These are phyloP conservation scores for Corythaeola cristata DNA, from an alignment of 2,113 vertebrate genomes.

Conservation along the genomic window DNA sequence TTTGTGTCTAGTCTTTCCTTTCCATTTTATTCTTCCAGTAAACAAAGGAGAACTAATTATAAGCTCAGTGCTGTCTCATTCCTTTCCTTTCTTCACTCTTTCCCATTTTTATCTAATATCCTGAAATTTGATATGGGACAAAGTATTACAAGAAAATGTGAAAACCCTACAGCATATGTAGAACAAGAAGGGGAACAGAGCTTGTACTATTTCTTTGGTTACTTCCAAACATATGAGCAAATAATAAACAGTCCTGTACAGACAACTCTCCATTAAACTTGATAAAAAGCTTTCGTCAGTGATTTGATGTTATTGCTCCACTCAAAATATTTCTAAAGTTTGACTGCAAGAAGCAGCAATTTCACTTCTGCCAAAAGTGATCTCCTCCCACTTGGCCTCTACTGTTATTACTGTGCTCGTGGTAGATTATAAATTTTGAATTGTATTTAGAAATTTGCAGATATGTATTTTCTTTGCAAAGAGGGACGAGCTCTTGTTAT, in stretches of 20 bases:
- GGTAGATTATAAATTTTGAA: slow-evolving; percentile 41
- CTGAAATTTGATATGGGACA: background rate
- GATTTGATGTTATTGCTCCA: background rate
- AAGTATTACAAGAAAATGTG: background rate
- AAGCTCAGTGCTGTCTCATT: background rate
- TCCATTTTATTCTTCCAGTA: background rate
- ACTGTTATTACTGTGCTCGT: background rate
- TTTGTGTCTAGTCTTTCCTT: background rate
- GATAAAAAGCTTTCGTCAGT: background rate
- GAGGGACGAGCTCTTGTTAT: background rate
- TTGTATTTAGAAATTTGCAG: slow-evolving; percentile 23
- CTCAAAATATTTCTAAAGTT: background rate
- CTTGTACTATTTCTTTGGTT: background rate
- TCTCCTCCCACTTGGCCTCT: slow-evolving; percentile 17
- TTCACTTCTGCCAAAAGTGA: background rate
- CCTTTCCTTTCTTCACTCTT: background rate
- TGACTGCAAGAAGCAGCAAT: background rate
- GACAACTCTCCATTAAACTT: background rate
- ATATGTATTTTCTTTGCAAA: background rate
- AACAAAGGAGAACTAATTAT: background rate
- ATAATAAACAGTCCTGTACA: background rate
- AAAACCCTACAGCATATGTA: background rate
- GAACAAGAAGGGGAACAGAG: background rate
- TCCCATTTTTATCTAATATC: background rate
- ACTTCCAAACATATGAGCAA: background rate